Conservation (phyloP, 2,797 vertebrate species). For the Poeciliopsis infans region DNA sequence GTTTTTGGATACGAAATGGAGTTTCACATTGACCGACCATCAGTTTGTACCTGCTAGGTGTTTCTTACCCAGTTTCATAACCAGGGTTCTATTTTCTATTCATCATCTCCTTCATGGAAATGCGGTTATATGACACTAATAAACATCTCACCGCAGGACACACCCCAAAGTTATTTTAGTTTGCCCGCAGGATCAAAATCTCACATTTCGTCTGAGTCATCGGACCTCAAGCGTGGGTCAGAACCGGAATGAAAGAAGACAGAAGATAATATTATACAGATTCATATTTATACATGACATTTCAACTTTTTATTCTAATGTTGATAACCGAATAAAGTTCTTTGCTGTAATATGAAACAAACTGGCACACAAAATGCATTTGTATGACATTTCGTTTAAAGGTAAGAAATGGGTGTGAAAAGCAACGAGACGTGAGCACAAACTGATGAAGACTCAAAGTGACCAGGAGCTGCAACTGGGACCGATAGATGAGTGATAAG, state of each 20-base stretch:
- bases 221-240: background rate
- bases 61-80: background rate
- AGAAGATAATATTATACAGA: too few relatives aligned
- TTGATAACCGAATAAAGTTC: background rate
- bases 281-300: constrained; percentile 12
- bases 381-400: background rate
- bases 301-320: constrained; percentile 33
- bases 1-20: background rate
- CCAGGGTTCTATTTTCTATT: background rate
- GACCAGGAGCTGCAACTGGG: background rate
- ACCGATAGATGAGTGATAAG: constrained; percentile 13
- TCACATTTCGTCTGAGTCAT: background rate
- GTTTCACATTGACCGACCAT: background rate
- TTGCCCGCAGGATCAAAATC: background rate
- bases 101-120: background rate
- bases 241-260: background rate
- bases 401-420: background rate
- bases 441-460: background rate
- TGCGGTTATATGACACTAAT: background rate
- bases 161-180: background rate
- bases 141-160: background rate
- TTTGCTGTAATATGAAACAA: background rate
- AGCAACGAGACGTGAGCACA: background rate
- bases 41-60: background rate
- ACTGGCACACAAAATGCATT: background rate